Evolutionary conservation across 2,113 vertebrate genomes (phyloP), one percentile per base, ranked within the genome.

Genomic region (Pygoscelis adeliae): DNA sequence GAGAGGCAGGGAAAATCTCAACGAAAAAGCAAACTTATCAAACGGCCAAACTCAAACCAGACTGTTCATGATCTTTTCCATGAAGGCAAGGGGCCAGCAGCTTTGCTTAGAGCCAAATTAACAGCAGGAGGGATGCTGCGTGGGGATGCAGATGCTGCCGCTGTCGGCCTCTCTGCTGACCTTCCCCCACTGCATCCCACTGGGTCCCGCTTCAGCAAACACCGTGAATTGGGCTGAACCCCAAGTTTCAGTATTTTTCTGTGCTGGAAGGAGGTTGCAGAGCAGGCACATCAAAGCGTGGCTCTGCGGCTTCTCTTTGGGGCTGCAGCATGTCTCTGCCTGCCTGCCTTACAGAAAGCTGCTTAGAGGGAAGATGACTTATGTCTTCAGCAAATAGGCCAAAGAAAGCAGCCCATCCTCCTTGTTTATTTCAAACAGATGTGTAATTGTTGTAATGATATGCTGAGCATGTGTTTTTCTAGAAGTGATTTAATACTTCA

Each of bases 371-470:
- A 86, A 49, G 79, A 90, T 65, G 76, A 80, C 89, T 20, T 47
- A 87, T 21, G 63, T 76, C 96, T 70, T 56, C 82, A 88, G 87
- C 87, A 77, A 63, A 73, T 0, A 42, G 91, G 87, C 63, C 87
- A 91, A 88, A 65, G 87, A 77, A 93, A 94, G 91, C 92, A 90
- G 87, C 94, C 52, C 29, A 2, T 93, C 91, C 62, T 76, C 83
- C 74, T 22, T 82, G 82, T 59, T 96, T 90, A 79, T 91, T 93
- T 46, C 80, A 55, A 87, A 82, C 87, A 95, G 96, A 89, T 93
- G 93, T 56, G 42, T 83, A 65, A 76, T 76, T 83, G 82, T 92
- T 95, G 86, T 96, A 97, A 96, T 93, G 92, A 95, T 90, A 95
- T 65, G 82, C 90, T 86, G 92, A 97, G 95, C 94, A 85, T 70